Percentiles rank a stretch among this genome's conserved stretches.
phyloP scores from a whole-genome alignment of 2,113 vertebrate species.

The Crocuta crocuta region DNA sequence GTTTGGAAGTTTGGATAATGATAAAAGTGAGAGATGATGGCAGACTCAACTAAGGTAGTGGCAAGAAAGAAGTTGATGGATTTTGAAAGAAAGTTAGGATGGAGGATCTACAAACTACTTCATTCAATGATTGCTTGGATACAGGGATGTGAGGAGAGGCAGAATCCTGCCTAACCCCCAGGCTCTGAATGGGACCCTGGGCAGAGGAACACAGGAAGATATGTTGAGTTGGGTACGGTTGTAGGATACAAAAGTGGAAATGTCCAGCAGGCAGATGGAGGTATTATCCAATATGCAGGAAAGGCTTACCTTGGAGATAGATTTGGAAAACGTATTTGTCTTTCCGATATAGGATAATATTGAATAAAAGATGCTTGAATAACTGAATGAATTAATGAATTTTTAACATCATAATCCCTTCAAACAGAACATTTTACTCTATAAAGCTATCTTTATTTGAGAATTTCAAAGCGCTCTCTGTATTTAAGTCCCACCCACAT shows the following conservation, averaged over 20 bases:
- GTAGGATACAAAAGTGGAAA: background rate
- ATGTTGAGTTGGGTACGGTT: background rate
- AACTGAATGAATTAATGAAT: background rate
- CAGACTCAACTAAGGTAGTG: background rate
- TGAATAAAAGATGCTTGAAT: background rate
- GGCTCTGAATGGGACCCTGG: background rate
- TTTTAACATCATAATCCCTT: constrained; percentile 4
- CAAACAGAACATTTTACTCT: background rate
- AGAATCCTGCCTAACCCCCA: background rate
- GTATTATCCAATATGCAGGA: background rate
- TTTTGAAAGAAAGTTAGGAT: background rate
- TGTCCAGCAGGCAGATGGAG: background rate
- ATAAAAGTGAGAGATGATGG: background rate
- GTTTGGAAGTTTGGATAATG: background rate
- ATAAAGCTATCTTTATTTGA: background rate
- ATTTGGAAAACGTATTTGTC: background rate
- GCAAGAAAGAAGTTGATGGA: background rate
- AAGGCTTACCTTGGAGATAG: background rate
- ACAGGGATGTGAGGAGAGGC: background rate
- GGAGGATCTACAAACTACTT: background rate
- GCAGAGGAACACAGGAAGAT: background rate
- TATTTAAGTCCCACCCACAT: background rate
- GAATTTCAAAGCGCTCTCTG: background rate
- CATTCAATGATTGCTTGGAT: background rate
- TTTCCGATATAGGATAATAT: background rate